Conservation (phyloP, 2,888 invertebrate genomes). For the Agrochola macilenta region DNA sequence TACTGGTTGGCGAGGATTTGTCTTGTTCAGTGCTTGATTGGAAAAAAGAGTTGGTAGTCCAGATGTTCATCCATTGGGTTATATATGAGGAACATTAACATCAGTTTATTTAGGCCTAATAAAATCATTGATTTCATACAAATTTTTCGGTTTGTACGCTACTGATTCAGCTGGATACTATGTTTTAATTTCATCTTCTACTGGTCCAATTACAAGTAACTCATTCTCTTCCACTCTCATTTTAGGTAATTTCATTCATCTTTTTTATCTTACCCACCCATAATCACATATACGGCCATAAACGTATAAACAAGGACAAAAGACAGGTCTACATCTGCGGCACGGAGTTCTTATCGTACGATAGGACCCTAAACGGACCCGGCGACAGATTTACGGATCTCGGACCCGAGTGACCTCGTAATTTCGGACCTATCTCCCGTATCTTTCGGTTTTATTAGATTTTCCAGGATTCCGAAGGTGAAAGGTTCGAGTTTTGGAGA, state of each 20-base stretch:
- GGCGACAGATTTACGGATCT: slow-evolving; percentile 70
- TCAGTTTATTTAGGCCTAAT: not conserved
- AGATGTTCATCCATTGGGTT: not conserved
- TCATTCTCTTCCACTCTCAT: not conserved
- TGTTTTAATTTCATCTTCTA: not conserved
- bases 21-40: slow-evolving; percentile 8
- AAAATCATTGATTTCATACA: not conserved
- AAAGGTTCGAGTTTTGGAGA: slow-evolving; percentile 64
- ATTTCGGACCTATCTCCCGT: slow-evolving; percentile 67
- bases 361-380: slow-evolving; percentile 61
- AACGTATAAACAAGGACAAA: slow-evolving; percentile 59
- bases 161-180: not conserved
- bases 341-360: slow-evolving; percentile 62
- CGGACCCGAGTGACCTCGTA: slow-evolving; percentile 70
- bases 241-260: slow-evolving; percentile 18
- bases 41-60: not conserved
- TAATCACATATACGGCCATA: slow-evolving; percentile 37
- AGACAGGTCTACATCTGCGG: slow-evolving; percentile 55
- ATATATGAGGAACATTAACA: too few species aligned
- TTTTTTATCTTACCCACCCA: slow-evolving; percentile 37
- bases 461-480: slow-evolving; percentile 66
- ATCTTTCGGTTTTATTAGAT: slow-evolving; percentile 68
- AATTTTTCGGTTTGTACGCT: not conserved
- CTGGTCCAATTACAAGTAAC: not conserved
- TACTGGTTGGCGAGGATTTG: slow-evolving; percentile 11